Conservation (phyloP, 2,888 invertebrate genomes). For the Galerucella pusilla region DNA sequence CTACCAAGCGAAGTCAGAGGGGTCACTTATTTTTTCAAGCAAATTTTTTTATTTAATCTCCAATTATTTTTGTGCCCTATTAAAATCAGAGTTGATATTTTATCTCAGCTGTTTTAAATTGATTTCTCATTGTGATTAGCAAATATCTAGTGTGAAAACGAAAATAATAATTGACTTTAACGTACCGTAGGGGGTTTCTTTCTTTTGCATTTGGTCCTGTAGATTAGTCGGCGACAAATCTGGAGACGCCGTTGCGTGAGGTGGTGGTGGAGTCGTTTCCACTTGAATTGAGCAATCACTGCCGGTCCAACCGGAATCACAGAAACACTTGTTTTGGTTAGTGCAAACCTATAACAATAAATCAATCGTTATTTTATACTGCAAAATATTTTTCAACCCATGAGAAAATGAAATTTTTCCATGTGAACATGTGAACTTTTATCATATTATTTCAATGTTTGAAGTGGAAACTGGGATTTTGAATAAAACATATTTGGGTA, state of each 20-base stretch:
- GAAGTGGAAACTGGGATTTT: no score
- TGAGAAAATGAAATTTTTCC: no score
- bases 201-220: slow-evolving; percentile 80
- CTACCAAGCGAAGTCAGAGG: no score
- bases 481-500: no score
- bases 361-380: no score
- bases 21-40: no score
- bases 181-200: slow-evolving; percentile 95
- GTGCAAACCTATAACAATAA: slow-evolving; percentile 81
- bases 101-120: slow-evolving; percentile 4
- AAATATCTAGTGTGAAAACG: neutral
- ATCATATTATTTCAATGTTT: no score
- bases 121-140: neutral
- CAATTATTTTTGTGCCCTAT: no score
- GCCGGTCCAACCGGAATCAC: slow-evolving; percentile 88
- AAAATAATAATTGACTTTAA: slow-evolving; percentile 46
- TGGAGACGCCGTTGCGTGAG: slow-evolving; percentile 71
- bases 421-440: no score
- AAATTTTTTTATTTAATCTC: no score
- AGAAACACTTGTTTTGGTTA: slow-evolving; percentile 92
- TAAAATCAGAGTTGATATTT: neutral
- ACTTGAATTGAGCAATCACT: slow-evolving; percentile 86
- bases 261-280: slow-evolving; percentile 71
- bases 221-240: slow-evolving; percentile 64
- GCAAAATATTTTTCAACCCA: no score